Conservation (phyloP, 1,140 invertebrate species). For the Chironomus striatipennis region DNA sequence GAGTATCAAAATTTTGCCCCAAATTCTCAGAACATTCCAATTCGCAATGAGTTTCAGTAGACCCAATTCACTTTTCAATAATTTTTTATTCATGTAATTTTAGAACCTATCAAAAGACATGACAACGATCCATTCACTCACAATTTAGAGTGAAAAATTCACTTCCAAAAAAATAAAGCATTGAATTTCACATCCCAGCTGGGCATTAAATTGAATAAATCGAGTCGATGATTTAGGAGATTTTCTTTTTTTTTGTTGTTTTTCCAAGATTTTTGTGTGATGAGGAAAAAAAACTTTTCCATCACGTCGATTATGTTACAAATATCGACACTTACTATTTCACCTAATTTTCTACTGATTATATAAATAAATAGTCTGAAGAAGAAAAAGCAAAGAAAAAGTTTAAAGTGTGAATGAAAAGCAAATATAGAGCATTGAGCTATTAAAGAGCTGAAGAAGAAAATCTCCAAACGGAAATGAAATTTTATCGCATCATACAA, state of each 20-base stretch:
- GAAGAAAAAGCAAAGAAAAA: background rate
- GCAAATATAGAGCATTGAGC: background rate
- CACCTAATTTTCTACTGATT: background rate
- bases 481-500: background rate
- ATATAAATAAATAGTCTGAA: background rate
- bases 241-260: too few species aligned
- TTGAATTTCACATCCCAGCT: too few species aligned
- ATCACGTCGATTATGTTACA: background rate
- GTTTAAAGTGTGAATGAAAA: background rate
- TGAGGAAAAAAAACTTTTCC: background rate
- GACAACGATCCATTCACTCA: too few species aligned
- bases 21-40: too few species aligned
- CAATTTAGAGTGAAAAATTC: too few species aligned
- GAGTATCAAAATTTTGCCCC: too few species aligned
- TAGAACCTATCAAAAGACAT: too few species aligned
- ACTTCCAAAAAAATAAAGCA: too few species aligned
- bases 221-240: background rate
- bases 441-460: background rate
- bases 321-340: background rate
- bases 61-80: too few species aligned
- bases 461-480: background rate
- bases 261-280: background rate
- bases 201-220: background rate
- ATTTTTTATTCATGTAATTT: too few species aligned
- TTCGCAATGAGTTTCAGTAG: too few species aligned